phyloP scores from a whole-genome alignment of 2,888 invertebrate species.

The Arrhopalites spinosus region DNA sequence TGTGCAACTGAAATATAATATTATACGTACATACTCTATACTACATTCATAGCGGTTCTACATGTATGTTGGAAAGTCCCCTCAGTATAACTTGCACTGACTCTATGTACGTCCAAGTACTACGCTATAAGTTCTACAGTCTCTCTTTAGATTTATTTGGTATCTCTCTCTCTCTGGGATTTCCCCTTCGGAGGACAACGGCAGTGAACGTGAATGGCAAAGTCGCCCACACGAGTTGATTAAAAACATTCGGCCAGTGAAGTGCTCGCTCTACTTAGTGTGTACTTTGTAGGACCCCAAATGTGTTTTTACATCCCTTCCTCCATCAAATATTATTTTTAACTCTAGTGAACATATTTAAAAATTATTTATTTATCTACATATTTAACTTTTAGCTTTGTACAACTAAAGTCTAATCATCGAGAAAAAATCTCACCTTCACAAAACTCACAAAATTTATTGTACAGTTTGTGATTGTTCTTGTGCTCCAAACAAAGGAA shows the following conservation, averaged over 20 bases:
- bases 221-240: conserved; percentile 38
- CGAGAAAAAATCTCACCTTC: too few relatives aligned
- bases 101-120: background rate
- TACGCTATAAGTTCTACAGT: background rate
- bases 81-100: background rate
- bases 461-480: too few relatives aligned
- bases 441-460: too few relatives aligned
- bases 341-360: too few relatives aligned
- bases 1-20: too few relatives aligned
- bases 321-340: too few relatives aligned
- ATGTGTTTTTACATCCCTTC: conserved; percentile 8
- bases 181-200: conserved; percentile 19
- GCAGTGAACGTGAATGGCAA: conserved; percentile 29
- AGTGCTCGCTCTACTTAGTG: conserved; percentile 21
- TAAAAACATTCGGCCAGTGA: conserved; percentile 35
- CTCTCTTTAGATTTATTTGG: background rate
- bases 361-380: too few relatives aligned
- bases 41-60: background rate
- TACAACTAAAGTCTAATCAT: too few relatives aligned
- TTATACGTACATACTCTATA: background rate
- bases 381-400: too few relatives aligned
- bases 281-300: background rate
- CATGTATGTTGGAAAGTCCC: background rate
- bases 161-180: conserved; percentile 15
- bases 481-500: too few relatives aligned